These are phyloP conservation scores for Dunckerocampus dactyliophorus DNA, from an alignment of 2,113 vertebrate genomes.

Conservation along the genomic window DNA sequence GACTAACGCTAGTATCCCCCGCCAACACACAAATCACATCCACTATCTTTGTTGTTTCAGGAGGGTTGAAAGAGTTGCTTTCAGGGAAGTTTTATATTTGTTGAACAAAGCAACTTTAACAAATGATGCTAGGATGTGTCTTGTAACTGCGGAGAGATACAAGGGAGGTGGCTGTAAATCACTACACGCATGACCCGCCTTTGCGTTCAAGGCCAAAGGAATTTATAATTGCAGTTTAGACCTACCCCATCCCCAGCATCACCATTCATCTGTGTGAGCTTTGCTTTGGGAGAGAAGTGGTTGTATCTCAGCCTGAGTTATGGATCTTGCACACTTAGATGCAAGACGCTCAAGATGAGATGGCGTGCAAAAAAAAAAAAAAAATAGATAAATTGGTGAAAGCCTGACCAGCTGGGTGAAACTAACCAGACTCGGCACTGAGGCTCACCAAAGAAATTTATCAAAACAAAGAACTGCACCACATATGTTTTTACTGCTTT, in stretches of 20 bases:
- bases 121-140: slow-evolving; percentile 26
- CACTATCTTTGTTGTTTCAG: slow-evolving; percentile 29
- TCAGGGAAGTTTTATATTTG: slow-evolving; percentile 29
- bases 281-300: slow-evolving; percentile 31
- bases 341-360: slow-evolving; percentile 23
- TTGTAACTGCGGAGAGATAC: slow-evolving; percentile 24
- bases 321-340: slow-evolving; percentile 23
- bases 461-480: slow-evolving; percentile 35
- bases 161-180: slow-evolving; percentile 21
- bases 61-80: slow-evolving; percentile 21
- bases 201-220: slow-evolving; percentile 29
- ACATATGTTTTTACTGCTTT: slow-evolving; percentile 22
- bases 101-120: slow-evolving; percentile 26
- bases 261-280: slow-evolving; percentile 21
- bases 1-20: slow-evolving; percentile 20
- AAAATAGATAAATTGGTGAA: slow-evolving; percentile 14
- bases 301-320: slow-evolving; percentile 29
- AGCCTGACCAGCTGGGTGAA: slow-evolving; percentile 48
- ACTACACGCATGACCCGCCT: slow-evolving; percentile 25
- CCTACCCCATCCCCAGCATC: slow-evolving; percentile 9
- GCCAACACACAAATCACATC: slow-evolving; percentile 38
- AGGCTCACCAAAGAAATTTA: slow-evolving; percentile 30
- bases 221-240: slow-evolving; percentile 24
- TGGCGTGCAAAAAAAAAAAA: slow-evolving; percentile 4
- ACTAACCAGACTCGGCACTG: slow-evolving; percentile 47